phyloP scores from a whole-genome alignment of 2,888 invertebrate species.

The Agonopterix subpropinquella region DNA sequence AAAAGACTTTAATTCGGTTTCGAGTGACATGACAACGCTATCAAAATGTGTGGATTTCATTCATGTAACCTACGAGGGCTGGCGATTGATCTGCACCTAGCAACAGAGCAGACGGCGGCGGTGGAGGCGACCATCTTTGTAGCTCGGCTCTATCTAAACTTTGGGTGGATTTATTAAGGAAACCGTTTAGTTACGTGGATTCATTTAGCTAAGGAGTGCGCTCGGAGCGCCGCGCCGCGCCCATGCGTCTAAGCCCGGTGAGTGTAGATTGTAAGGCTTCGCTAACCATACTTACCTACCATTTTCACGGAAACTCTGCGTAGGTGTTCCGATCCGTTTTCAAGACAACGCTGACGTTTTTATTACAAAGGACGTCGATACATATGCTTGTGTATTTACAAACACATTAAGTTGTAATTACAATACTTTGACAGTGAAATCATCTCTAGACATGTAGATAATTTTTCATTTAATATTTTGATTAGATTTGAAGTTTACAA shows the following conservation, averaged over 20 bases:
- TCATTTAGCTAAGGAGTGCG: constrained; percentile 64
- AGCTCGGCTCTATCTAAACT: constrained; percentile 38
- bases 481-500: too few relatives aligned
- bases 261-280: constrained; percentile 72
- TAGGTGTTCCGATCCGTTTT: constrained; percentile 31
- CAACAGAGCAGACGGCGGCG: constrained; percentile 51
- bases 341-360: neutral
- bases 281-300: constrained; percentile 36
- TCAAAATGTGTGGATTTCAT: constrained; percentile 60
- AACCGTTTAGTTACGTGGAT: constrained; percentile 55
- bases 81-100: constrained; percentile 59
- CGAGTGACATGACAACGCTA: constrained; percentile 15
- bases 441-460: too few relatives aligned
- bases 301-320: constrained; percentile 46
- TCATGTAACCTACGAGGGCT: constrained; percentile 61
- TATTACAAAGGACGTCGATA: too few relatives aligned
- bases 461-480: too few relatives aligned
- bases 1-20: neutral
- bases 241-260: constrained; percentile 70
- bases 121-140: constrained; percentile 42
- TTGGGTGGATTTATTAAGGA: constrained; percentile 49
- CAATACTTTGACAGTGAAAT: too few relatives aligned
- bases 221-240: constrained; percentile 65
- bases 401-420: neutral
- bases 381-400: neutral